Percentiles rank a stretch among this genome's conserved stretches.
These are phyloP conservation scores for Lagopus leucura DNA, from an alignment of 2,113 vertebrate species.

Conservation along the genomic window DNA sequence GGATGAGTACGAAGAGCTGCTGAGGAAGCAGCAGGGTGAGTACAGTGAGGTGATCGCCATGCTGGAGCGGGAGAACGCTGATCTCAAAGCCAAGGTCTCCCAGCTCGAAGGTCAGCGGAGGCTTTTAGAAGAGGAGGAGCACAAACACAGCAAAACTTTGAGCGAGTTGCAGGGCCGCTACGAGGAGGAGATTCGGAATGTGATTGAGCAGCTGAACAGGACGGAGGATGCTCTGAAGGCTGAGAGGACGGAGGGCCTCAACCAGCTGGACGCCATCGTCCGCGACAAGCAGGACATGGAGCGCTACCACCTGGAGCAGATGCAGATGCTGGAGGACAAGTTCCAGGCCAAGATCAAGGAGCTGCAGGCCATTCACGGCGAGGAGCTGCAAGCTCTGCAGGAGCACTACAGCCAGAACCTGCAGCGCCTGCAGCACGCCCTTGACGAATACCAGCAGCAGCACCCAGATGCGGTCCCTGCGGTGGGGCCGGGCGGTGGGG, in stretches of 20 bases:
- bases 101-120: conserved; percentile 80
- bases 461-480: neutral
- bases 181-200: conserved; percentile 78
- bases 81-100: conserved; percentile 81
- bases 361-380: conserved; percentile 83
- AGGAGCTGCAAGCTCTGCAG: conserved; percentile 86
- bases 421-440: conserved; percentile 75
- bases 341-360: conserved; percentile 87
- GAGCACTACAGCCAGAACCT: conserved; percentile 84
- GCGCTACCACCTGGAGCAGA: conserved; percentile 80
- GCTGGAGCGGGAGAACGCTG: conserved; percentile 85
- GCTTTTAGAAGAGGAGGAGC: conserved; percentile 78
- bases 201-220: conserved; percentile 77
- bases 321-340: conserved; percentile 85
- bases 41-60: conserved; percentile 80
- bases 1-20: conserved; percentile 84
- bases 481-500: accelerated
- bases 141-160: conserved; percentile 76
- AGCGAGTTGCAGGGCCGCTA: conserved; percentile 81
- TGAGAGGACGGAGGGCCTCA: conserved; percentile 76
- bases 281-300: conserved; percentile 84
- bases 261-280: conserved; percentile 80
- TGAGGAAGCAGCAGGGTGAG: conserved; percentile 84
- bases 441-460: conserved; percentile 67
- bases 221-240: conserved; percentile 83